phyloP scores from a whole-genome alignment of 2,797 vertebrate species.

The Anabas testudineus region DNA sequence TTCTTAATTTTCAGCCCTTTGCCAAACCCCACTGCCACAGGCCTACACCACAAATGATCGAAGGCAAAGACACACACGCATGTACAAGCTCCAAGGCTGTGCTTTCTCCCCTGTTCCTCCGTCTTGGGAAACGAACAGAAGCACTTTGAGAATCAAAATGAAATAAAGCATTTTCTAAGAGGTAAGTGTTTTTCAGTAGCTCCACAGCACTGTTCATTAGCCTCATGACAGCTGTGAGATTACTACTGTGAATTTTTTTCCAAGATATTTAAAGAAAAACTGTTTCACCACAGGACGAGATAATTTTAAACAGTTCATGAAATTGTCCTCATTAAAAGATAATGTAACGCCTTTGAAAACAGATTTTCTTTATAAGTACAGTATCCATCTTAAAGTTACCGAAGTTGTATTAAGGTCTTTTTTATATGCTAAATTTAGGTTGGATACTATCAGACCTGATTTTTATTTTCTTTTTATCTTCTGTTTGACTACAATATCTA shows the following conservation, averaged over 20 bases:
- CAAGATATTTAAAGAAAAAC: conserved; percentile 19
- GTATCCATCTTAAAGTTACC: not conserved
- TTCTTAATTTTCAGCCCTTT: conserved; percentile 54
- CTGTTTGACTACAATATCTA: not conserved
- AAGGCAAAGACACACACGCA: conserved; percentile 15
- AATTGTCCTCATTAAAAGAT: conserved; percentile 46
- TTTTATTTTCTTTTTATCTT: not conserved
- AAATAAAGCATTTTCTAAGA: conserved; percentile 29
- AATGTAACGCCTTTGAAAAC: conserved; percentile 36
- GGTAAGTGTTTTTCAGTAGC: conserved; percentile 16
- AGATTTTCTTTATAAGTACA: not conserved
- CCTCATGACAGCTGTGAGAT: conserved; percentile 31
- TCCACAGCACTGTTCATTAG: conserved; percentile 39
- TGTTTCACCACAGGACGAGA: conserved; percentile 25
- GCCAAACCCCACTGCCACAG: conserved; percentile 18
- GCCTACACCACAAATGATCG: conserved; percentile 14
- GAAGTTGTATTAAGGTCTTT: not conserved
- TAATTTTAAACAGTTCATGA: conserved; percentile 15
- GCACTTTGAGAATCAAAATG: conserved; percentile 18
- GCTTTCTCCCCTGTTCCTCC: not conserved
- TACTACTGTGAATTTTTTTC: conserved; percentile 13
- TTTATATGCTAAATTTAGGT: not conserved
- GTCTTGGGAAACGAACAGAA: conserved; percentile 16
- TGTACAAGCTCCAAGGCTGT: not conserved
- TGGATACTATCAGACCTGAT: not conserved